Base-by-base conservation (phyloP, 2,888 invertebrate species). In the Macaria notata region DNA sequence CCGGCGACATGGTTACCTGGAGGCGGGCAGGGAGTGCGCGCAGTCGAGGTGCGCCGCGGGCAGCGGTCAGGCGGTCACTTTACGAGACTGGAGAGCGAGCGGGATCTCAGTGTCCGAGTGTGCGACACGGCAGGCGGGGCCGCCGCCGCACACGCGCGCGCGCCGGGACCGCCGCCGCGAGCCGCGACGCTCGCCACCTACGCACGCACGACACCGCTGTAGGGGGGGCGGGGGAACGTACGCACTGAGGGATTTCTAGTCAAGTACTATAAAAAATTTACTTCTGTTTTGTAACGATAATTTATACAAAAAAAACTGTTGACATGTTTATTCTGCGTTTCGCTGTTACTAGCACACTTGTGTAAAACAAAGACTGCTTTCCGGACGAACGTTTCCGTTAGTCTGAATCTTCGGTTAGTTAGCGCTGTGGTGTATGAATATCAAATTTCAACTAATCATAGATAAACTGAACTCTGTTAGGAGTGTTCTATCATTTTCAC, bases 61-160 rank as follows among this genome's bases (percentile, higher is more conserved):
- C 66, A 56, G 52, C 43, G 54, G 59, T 59, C 59, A 59, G 73
- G 88, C 90, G 76, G 88, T 89, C 84, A 91, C 88, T 88, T 89
- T 76, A 88, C 91, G 88, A 91, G 92, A 78, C 89, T 91, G 91
- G 92, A 91, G 78, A 91, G 92, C 78, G 92, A 92, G 80, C 91
- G 92, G 84, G 88, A 88, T 72, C 76, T 92, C 91, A 88, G 88
- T 79, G 88, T 90, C 91, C 86, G 88, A 80, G 88, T 83, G 90
- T 67, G 88, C 63, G 88, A 84, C 66, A 73, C 90, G 88, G 75
- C 87, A 86, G 76, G 80, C 66, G 85, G 83, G 73, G 78, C 84
- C 81, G 76, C 81, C 76, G 73, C 79, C 75, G 84, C 88, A 88
- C 84, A 88, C 73, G 77, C 90, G 88, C 81, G 87, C 70, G 79